Percentiles rank a stretch among this genome's conserved stretches.
phyloP scores from a whole-genome alignment of 2,888 invertebrate species.

The Cynaeus angustus region DNA sequence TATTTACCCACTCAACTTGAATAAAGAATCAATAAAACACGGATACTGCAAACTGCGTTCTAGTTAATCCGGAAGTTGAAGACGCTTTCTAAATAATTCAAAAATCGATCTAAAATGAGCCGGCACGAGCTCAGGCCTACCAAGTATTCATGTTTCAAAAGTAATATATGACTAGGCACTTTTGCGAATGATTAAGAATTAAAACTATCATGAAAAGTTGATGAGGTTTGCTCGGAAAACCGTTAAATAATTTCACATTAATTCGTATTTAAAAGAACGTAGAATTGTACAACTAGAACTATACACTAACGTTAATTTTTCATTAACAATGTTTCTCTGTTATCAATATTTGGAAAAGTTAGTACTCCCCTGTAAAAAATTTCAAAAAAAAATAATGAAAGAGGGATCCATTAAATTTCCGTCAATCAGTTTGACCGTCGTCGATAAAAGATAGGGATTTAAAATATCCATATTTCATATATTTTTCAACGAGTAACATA shows the following conservation, averaged over 20 bases:
- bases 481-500: too few species aligned
- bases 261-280: neutral
- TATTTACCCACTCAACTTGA: conserved; percentile 22
- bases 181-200: conserved; percentile 39
- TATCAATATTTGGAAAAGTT: too few species aligned
- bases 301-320: too few species aligned
- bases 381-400: too few species aligned
- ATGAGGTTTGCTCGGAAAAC: conserved; percentile 13
- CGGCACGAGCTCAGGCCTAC: conserved; percentile 21
- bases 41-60: conserved; percentile 5
- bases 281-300: too few species aligned
- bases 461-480: too few species aligned
- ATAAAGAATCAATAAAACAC: conserved; percentile 15
- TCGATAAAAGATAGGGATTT: too few species aligned
- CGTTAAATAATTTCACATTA: conserved; percentile 29
- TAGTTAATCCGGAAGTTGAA: conserved; percentile 22
- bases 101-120: conserved; percentile 40
- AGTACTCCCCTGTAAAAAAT: too few species aligned
- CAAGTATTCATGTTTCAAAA: conserved; percentile 36
- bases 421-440: too few species aligned
- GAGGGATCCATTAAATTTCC: too few species aligned
- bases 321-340: too few species aligned
- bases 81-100: conserved; percentile 36
- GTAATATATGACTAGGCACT: conserved; percentile 44
- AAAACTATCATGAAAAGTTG: conserved; percentile 8